Evolutionary conservation across 2,797 vertebrate species (phyloP), one percentile per base, ranked within the genome.

Genomic region (Hoplostethus mediterraneus): DNA sequence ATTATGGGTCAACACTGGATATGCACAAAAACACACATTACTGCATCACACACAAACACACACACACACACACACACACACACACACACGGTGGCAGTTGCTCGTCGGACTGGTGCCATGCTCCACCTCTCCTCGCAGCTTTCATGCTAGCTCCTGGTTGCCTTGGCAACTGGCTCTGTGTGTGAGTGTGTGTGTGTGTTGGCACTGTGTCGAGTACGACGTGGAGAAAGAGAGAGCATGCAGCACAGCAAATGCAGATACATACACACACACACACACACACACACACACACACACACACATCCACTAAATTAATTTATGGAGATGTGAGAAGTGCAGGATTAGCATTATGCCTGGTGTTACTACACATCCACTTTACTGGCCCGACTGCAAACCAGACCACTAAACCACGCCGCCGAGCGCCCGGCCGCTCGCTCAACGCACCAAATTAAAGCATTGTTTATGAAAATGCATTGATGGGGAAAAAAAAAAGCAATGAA

Each of bases 141-240:
- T 92, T 91, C 90, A 89, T 87, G 86, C 92, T 92, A 89, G 91
- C 89, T 92, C 87, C 84, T 87, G 86, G 94, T 95, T 93, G 83
- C 92, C 93, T 83, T 94, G 92, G 93, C 91, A 95, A 95, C 95
- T 91, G 83, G 87, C 71, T 67, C 14, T 79, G 79, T 73, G 63
- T 73, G 86, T 66, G 82, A 85, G 74, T 67, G 69, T 52, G 64
- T 67, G 71, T 42, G 68, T 71, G 79, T 77, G 85, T 86, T 90
- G 88, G 92, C 87, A 89, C 84, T 80, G 79, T 85, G 78, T 89
- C 59, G 84, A 88, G 85, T 71, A 82, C 75, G 85, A 89, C 48
- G 17, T 78, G 89, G 78, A 83, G 68, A 87, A 83, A 86, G 72
- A 79, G 53, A 80, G 83, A 80, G 80, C 73, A 82, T 66, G 73